A percentile compares a stretch with the other conserved stretches of the same genome.
phyloP scores from a whole-genome alignment of 1,140 invertebrate genomes.

The Brachystomella parvula region DNA sequence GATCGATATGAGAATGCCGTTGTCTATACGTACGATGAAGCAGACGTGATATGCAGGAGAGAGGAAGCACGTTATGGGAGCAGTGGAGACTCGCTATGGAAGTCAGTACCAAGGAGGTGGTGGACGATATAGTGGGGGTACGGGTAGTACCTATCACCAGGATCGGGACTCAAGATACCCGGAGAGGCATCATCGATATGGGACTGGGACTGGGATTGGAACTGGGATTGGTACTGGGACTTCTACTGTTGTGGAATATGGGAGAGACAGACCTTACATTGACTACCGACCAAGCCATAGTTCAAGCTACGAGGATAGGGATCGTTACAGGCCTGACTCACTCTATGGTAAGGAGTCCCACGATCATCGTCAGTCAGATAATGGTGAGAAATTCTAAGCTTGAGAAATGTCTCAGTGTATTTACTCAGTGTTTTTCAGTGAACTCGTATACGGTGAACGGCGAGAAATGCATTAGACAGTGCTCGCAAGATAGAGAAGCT shows the following conservation, averaged over 20 bases:
- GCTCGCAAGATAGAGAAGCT: conserved; percentile 32
- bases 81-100: conserved; percentile 1
- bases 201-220: neutral
- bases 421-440: neutral
- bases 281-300: neutral
- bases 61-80: neutral
- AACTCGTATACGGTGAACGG: conserved; percentile 31
- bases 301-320: neutral
- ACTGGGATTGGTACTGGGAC: neutral
- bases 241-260: neutral
- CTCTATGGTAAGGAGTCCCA: neutral
- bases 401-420: conserved; percentile 11
- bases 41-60: conserved; percentile 20
- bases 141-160: neutral
- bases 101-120: neutral
- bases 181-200: neutral
- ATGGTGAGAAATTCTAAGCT: neutral
- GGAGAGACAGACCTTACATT: neutral
- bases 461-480: conserved; percentile 26
- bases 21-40: conserved; percentile 25
- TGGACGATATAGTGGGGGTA: neutral
- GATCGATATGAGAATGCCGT: conserved; percentile 32
- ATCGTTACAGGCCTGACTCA: neutral
- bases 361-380: conserved; percentile 2
- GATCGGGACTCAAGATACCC: no score